phyloP scores from a whole-genome alignment of 2,797 vertebrate species.

The Nothura maculosa region DNA sequence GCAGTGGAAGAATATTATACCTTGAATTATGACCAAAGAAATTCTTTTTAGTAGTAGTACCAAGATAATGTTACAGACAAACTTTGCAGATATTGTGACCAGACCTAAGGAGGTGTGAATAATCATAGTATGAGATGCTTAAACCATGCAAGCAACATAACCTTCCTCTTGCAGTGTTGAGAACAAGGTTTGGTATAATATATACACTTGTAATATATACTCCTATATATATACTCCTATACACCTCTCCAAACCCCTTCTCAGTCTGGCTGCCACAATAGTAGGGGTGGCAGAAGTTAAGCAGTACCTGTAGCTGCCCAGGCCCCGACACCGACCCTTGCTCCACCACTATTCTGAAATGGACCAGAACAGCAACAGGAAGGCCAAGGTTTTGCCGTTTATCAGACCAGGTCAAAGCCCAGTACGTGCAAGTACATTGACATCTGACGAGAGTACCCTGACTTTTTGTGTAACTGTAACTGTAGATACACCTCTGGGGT shows the following conservation, averaged over 20 bases:
- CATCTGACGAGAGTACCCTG: not conserved
- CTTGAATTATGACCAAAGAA: not conserved
- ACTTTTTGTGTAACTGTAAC: not conserved
- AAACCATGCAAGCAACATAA: not conserved
- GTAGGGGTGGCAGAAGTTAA: not conserved
- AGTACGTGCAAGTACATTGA: rapidly evolving
- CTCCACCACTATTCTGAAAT: not conserved
- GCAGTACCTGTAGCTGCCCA: not conserved
- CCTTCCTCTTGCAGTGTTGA: not conserved
- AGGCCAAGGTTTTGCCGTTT: rapidly evolving
- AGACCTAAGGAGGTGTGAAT: not conserved
- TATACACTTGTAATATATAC: no score
- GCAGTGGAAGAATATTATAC: not conserved
- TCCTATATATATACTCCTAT: no score
- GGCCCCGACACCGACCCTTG: not conserved
- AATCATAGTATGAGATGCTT: not conserved
- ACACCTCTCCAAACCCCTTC: not conserved
- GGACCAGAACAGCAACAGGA: rapidly evolving
- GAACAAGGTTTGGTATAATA: not conserved
- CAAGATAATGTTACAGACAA: not conserved
- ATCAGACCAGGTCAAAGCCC: not conserved
- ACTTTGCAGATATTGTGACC: not conserved
- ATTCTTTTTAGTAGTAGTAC: not conserved
- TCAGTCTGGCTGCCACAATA: not conserved
- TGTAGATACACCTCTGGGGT: not conserved